A percentile compares a stretch with the other conserved stretches of the same genome.
These are phyloP conservation scores for Columba janthina DNA, from an alignment of 2,113 vertebrate genomes.

Conservation along the genomic window DNA sequence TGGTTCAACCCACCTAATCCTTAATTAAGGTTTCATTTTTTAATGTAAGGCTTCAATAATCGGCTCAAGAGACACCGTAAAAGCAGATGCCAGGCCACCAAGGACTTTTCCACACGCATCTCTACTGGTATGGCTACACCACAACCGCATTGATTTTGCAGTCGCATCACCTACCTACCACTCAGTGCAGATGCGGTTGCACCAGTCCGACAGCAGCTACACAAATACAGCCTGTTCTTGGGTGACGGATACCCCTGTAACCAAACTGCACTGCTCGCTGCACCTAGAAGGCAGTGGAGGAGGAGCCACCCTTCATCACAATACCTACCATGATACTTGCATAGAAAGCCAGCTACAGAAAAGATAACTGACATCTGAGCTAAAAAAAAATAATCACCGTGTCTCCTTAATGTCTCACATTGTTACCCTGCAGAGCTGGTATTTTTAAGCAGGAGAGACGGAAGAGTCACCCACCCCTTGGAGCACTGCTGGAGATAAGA, in stretches of 20 bases:
- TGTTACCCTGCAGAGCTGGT: neutral
- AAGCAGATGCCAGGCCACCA: constrained; percentile 15
- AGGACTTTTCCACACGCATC: neutral
- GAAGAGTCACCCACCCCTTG: neutral
- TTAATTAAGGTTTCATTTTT: constrained; percentile 25
- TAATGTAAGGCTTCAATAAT: neutral
- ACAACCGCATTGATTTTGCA: fast-evolving
- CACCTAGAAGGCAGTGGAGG: neutral
- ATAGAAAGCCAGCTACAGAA: neutral
- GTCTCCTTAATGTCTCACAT: neutral
- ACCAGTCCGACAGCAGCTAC: neutral
- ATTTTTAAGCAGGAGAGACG: neutral
- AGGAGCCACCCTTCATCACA: neutral
- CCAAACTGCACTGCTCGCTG: neutral
- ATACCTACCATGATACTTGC: neutral
- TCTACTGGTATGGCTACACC: neutral
- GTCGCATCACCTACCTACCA: fast-evolving
- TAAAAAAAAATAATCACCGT: neutral
- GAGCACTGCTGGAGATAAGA: neutral
- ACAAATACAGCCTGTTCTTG: neutral
- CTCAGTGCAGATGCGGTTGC: fast-evolving
- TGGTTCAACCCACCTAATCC: neutral
- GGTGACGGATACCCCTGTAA: neutral
- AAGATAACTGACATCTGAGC: neutral
- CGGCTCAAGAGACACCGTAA: neutral